Percentiles rank a stretch among this genome's conserved stretches.
These are phyloP conservation scores for Acromyrmex echinatior DNA, from an alignment of 1,140 invertebrate genomes.

Conservation along the genomic window DNA sequence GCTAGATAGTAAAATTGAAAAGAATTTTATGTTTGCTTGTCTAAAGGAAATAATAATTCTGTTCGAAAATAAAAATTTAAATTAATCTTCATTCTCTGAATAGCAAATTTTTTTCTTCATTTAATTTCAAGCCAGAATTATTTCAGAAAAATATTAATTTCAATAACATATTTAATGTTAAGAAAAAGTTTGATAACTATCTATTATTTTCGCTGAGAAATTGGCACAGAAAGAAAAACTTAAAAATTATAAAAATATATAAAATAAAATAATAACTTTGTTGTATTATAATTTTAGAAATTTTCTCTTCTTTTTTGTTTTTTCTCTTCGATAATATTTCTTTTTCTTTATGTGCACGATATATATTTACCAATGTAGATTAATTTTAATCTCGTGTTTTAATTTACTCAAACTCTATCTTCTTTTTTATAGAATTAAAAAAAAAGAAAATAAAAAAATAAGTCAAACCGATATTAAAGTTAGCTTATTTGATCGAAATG, in stretches of 20 bases:
- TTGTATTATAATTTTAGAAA: neutral
- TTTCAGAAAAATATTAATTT: neutral
- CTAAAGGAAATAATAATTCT: neutral
- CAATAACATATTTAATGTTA: neutral
- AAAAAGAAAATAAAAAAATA: too few species aligned
- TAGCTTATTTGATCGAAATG: too few species aligned
- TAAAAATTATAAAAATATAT: neutral
- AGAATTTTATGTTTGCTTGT: neutral
- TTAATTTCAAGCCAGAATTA: neutral
- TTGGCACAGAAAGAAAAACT: neutral
- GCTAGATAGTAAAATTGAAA: neutral
- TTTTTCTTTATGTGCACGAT: neutral
- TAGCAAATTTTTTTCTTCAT: neutral
- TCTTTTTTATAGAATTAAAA: too few species aligned
- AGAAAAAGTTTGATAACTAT: neutral
- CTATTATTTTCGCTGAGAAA: neutral
- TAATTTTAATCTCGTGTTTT: too few species aligned
- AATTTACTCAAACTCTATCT: too few species aligned
- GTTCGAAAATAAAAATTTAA: constrained; percentile 17
- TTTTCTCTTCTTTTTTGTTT: neutral
- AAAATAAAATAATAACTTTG: neutral
- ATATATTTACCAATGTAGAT: too few species aligned
- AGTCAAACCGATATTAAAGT: too few species aligned
- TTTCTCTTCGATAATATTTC: neutral
- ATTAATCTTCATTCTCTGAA: constrained; percentile 7